Base-by-base conservation (phyloP, 2,888 invertebrate genomes). In the Empis livida region DNA sequence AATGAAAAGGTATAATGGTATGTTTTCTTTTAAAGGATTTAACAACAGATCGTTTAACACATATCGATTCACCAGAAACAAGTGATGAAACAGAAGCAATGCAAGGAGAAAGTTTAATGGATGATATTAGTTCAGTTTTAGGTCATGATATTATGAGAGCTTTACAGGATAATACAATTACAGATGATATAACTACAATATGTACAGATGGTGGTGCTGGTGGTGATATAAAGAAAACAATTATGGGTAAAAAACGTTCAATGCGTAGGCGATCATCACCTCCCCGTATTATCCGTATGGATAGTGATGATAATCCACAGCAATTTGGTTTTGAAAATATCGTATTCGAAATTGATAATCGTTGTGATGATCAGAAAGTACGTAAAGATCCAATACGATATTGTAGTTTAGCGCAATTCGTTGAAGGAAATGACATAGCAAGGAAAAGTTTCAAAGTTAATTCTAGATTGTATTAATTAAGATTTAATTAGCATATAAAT, bases 31-130 rank as follows among this genome's bases (percentile, higher is more conserved):
- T 40, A 70, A 70, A 59, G 76, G 76, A 54, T 45, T 54, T 67
- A 10, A 64, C 65, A 49, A 59, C 63, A 1, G 62, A 59, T 46
- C 72, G 72, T 45, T 82, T 88, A 44, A 79, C 80, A 11, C 88
- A 89, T 59, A 88, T 88, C 46, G 88, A 89, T 62, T 88, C 87
- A 0, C 86, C 88, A 0, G 88, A 88, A 70, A 75, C 78, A 11
- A 86, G 85, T 8, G 87, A 89, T 52, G 78, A 80, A 10, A 80
- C 80, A 5, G 85, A 85, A 59, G 77, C 80, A 8, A 73, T 83
- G 55, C 84, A 82, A 50, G 85, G 85, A 8, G 87, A 86, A 63
- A 84, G 84, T 43, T 75, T 85, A 31, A 78, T 84, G 71, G 85
- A 86, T 54, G 86, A 86, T 59, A 78, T 86, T 43, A 84, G 84